Percentiles rank a stretch among this genome's conserved stretches.
phyloP scores from a whole-genome alignment of 2,888 invertebrate genomes.

The Eugnorisma glareosa region DNA sequence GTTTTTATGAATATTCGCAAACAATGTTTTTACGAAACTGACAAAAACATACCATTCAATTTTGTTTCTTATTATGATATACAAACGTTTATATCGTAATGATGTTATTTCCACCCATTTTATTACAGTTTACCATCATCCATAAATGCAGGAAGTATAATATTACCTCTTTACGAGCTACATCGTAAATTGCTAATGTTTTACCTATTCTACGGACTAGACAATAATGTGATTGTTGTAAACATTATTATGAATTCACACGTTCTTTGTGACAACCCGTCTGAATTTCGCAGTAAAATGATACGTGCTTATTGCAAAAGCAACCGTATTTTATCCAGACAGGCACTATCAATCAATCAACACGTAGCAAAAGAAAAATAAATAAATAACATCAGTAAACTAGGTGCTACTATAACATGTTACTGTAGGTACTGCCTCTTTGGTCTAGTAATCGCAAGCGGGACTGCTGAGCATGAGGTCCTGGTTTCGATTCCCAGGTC shows the following conservation, averaged over 20 bases:
- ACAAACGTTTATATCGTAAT: conserved; percentile 7
- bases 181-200: conserved; percentile 46
- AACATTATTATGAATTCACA: conserved; percentile 15
- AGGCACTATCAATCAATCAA: conserved; percentile 7
- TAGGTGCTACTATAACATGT: neutral
- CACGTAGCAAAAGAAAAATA: neutral
- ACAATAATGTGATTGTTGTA: conserved; percentile 25
- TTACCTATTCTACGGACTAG: conserved; percentile 12
- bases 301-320: neutral
- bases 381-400: neutral
- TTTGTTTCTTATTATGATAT: conserved; percentile 2
- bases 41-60: neutral
- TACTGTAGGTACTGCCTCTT: neutral
- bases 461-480: too few relatives aligned
- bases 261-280: conserved; percentile 8
- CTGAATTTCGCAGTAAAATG: neutral
- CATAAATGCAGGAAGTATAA: conserved; percentile 26
- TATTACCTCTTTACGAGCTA: conserved; percentile 38
- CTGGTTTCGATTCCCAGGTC: too few relatives aligned
- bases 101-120: conserved; percentile 30
- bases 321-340: neutral
- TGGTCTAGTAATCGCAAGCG: neutral
- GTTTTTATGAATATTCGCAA: neutral
- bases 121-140: conserved; percentile 35
- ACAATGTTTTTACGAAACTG: conserved; percentile 5